phyloP scores from a whole-genome alignment of 2,113 vertebrate species.

The Choloepus hoffmanni region DNA sequence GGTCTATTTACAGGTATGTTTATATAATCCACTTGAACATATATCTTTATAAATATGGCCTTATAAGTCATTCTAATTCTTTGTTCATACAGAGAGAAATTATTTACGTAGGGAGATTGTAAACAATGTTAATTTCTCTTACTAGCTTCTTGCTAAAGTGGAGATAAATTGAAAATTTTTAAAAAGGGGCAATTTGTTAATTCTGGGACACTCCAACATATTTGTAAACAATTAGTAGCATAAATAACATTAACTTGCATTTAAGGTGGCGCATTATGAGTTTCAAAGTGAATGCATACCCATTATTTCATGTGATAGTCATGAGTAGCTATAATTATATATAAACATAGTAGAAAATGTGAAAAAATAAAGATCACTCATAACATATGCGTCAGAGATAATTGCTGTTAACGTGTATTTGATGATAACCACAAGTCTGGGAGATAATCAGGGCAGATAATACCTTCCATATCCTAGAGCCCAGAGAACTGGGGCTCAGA shows the following conservation, averaged over 20 bases:
- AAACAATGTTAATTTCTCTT: background rate
- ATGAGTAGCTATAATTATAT: background rate
- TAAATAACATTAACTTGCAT: background rate
- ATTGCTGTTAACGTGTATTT: too few relatives aligned
- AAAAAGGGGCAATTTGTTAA: background rate
- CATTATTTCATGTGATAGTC: background rate
- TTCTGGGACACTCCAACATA: background rate
- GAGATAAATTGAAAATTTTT: background rate
- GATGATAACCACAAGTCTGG: background rate
- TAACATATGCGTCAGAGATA: background rate
- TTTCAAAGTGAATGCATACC: background rate
- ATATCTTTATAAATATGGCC: background rate
- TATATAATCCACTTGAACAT: background rate
- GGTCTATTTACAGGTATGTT: background rate
- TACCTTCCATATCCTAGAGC: background rate
- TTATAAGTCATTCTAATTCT: background rate
- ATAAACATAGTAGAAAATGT: background rate
- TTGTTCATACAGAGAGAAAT: background rate
- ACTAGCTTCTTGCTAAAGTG: constrained; percentile 12
- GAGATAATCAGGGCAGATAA: background rate
- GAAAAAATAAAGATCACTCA: background rate
- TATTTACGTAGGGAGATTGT: background rate
- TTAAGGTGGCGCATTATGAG: background rate
- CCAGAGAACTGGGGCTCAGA: background rate
- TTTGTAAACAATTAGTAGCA: background rate